phyloP scores from a whole-genome alignment of 1,140 invertebrate genomes.

The Eciton burchellii region DNA sequence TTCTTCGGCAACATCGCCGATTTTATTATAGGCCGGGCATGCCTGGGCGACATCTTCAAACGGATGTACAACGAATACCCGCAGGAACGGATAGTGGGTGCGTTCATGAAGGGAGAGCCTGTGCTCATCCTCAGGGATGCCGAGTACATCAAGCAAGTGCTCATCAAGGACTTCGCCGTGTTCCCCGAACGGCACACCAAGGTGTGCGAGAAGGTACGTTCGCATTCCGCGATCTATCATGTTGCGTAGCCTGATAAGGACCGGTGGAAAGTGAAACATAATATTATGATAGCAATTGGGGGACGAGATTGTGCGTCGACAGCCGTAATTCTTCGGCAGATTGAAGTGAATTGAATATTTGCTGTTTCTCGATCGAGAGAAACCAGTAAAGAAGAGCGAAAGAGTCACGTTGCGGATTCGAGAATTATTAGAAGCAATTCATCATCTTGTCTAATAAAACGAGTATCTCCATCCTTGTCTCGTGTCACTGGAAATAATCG shows the following conservation, averaged over 20 bases:
- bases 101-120: conserved; percentile 6
- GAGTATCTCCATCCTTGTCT: too few relatives aligned
- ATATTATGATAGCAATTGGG: too few relatives aligned
- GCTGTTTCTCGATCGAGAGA: too few relatives aligned
- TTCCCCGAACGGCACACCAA: conserved; percentile 1
- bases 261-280: too few relatives aligned
- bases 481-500: conserved; percentile 1
- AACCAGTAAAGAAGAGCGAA: neutral
- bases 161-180: conserved; percentile 62
- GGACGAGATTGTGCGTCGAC: too few relatives aligned
- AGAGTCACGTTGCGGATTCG: too few relatives aligned
- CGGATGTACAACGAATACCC: conserved; percentile 43
- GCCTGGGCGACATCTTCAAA: neutral
- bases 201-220: conserved; percentile 29
- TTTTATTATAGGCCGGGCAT: neutral
- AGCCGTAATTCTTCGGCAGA: too few relatives aligned
- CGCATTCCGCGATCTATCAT: neutral
- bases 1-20: conserved; percentile 30
- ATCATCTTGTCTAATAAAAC: too few relatives aligned
- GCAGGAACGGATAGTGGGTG: conserved; percentile 40
- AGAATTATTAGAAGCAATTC: too few relatives aligned
- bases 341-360: too few relatives aligned
- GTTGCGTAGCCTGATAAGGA: too few relatives aligned
- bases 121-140: conserved; percentile 33
- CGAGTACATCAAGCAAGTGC: conserved; percentile 54